Evolutionary conservation across 1,140 invertebrate genomes (phyloP).

Genomic region (Drosophila hydei): DNA sequence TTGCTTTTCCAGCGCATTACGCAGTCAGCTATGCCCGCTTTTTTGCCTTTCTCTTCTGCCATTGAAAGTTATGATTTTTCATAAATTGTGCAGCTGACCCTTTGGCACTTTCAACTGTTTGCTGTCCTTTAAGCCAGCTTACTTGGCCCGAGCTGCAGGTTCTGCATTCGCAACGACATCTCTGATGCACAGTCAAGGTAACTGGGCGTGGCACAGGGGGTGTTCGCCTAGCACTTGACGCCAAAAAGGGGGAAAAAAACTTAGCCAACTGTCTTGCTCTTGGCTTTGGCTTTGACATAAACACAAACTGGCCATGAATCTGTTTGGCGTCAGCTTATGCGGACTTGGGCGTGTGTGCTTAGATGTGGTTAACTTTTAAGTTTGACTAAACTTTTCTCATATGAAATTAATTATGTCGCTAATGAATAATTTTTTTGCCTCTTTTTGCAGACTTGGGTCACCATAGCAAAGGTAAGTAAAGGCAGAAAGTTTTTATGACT

Average conservation of each 20-base stretch:
- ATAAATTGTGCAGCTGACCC: slow-evolving; percentile 45
- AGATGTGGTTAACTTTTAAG: slow-evolving; percentile 7
- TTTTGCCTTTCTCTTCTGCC: slow-evolving; percentile 15
- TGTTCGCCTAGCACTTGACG: slow-evolving; percentile 21
- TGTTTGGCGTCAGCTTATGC: slow-evolving; percentile 19
- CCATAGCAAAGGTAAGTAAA: slow-evolving; percentile 64
- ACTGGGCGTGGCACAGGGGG: slow-evolving; percentile 1
- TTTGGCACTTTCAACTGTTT: slow-evolving; percentile 52
- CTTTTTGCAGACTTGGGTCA: slow-evolving; percentile 56
- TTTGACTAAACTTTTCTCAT: slow-evolving; percentile 21
- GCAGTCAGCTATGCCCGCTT: background rate
- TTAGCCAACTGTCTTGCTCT: slow-evolving; percentile 33
- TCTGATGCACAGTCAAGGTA: slow-evolving; percentile 52
- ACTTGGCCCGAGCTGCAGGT: slow-evolving; percentile 6
- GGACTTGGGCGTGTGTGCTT: background rate
- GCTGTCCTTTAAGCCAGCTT: slow-evolving; percentile 37
- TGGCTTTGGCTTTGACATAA: slow-evolving; percentile 39
- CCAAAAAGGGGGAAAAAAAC: too few species aligned
- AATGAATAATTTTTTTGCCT: slow-evolving; percentile 47
- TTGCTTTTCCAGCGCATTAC: background rate
- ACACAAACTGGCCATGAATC: slow-evolving; percentile 40
- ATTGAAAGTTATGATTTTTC: slow-evolving; percentile 54
- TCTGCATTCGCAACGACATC: slow-evolving; percentile 44
- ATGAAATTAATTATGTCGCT: slow-evolving; percentile 10
- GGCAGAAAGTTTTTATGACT: background rate